These are phyloP conservation scores for Octopus sinensis DNA, from an alignment of 1,140 invertebrate genomes.

Conservation along the genomic window DNA sequence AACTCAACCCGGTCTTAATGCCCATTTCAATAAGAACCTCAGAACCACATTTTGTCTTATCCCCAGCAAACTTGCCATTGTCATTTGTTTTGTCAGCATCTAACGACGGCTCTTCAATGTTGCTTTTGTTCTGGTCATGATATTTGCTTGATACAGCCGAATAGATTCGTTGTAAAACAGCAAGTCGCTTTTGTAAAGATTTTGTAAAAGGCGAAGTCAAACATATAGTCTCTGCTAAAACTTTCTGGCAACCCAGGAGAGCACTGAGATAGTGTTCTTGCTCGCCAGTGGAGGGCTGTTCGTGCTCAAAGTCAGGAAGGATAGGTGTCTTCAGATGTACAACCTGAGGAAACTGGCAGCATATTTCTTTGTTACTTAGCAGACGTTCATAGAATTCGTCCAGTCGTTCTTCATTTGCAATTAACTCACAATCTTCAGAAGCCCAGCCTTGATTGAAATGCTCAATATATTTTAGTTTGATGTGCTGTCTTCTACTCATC, in stretches of 20 bases:
- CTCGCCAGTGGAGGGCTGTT: constrained; percentile 55
- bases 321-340: constrained; percentile 56
- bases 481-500: constrained; percentile 17
- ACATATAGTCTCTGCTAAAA: constrained; percentile 61
- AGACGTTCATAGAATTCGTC: constrained; percentile 62
- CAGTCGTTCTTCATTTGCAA: constrained; percentile 61
- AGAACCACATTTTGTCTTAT: constrained; percentile 54
- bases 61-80: constrained; percentile 16
- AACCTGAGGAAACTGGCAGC: constrained; percentile 52
- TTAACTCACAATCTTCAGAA: constrained; percentile 62
- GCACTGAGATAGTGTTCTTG: constrained; percentile 62
- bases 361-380: constrained; percentile 61
- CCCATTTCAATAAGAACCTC: constrained; percentile 67
- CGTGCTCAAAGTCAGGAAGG: constrained; percentile 59
- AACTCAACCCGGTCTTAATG: constrained; percentile 65
- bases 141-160: constrained; percentile 63
- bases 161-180: constrained; percentile 66
- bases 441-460: constrained; percentile 65
- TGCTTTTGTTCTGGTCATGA: constrained; percentile 51
- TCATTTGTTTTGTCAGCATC: constrained; percentile 13
- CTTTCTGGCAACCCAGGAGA: constrained; percentile 61
- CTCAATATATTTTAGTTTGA: constrained; percentile 61
- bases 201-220: constrained; percentile 63
- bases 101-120: constrained; percentile 10
- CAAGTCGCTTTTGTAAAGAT: constrained; percentile 62